Evolutionary conservation across 92 coral and sea anemone genomes (phyloP), one percentile per base, ranked within the genome.

Genomic region (Siderastrea radians): DNA sequence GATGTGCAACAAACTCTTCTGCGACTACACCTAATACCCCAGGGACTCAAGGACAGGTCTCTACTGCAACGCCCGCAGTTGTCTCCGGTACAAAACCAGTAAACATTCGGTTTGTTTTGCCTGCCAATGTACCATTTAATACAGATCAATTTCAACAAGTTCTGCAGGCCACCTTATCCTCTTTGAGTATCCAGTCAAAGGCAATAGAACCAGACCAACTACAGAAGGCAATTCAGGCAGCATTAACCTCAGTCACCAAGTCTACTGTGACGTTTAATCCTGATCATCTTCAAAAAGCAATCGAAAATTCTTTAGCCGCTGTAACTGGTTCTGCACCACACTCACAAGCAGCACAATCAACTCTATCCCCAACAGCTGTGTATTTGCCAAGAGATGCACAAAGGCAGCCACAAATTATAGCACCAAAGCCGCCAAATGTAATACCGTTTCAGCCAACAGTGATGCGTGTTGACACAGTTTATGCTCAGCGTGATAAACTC

Each of bases 121-220:
- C 87, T 47, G 74, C 79, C 16, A 61, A 77, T 61, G 79, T 60
- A 52, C 87, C 87, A 5, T 84, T 84, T 51, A 84, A 62, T 64
- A 61, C 63, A 7, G 68, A 64, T 61, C 80, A 74, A 48, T 84
- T 84, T 74, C 87, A 84, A 10, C 69, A 74, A 64, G 46, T 74
- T 73, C 80, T 84, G 11, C 87, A 84, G 81, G 63, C 87, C 16
- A 54, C 87, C 3, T 52, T 84, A 7, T 80, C 87, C n/a, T 60
- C 87, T 47, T 6, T 84, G 11, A 54, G 48, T 15, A 74, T 50
- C 45, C 80, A 62, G 45, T 17, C 87, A 50, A 59, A 48, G 63
- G 51, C 48, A 7, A n/a, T 84, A 49, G 80, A 84, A 5, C 80
- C 87, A 2, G 63, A 51, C 43, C 87, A 72, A n/a, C 66, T 84